Evolutionary conservation across 2,888 invertebrate species (phyloP).

Genomic region (Drosophila tripunctata): DNA sequence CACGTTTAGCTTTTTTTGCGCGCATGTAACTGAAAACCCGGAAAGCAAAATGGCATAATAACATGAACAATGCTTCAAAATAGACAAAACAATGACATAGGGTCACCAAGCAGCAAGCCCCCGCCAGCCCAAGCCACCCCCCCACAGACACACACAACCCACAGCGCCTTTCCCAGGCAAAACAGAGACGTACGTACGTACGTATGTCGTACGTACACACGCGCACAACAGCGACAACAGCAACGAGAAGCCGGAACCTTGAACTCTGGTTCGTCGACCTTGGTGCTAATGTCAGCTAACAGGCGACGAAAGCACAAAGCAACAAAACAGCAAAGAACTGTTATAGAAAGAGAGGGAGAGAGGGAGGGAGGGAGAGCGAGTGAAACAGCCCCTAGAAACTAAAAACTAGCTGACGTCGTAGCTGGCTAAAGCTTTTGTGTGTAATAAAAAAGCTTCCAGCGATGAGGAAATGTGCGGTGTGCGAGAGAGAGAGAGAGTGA

Average conservation of each 20-base stretch:
- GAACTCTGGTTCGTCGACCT: slow-evolving; percentile 85
- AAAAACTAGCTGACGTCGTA: slow-evolving; percentile 59
- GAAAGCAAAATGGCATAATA: slow-evolving; percentile 71
- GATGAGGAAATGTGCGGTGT: slow-evolving; percentile 50
- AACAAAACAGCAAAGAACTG: slow-evolving; percentile 14
- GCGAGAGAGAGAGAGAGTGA: neutral
- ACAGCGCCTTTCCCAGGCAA: neutral
- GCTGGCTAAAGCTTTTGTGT: slow-evolving; percentile 32
- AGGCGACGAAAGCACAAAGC: slow-evolving; percentile 63
- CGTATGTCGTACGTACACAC: no score
- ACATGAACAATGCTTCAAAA: slow-evolving; percentile 61
- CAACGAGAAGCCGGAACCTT: slow-evolving; percentile 73
- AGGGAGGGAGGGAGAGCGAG: neutral
- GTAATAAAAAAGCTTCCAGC: slow-evolving; percentile 62
- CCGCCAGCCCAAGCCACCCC: neutral
- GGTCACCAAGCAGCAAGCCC: neutral
- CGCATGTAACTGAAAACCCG: slow-evolving; percentile 74
- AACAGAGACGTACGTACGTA: no score
- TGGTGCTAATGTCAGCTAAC: slow-evolving; percentile 82
- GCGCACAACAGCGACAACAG: slow-evolving; percentile 17
- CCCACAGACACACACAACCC: neutral
- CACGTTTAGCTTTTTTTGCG: slow-evolving; percentile 66
- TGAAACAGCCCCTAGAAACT: slow-evolving; percentile 66
- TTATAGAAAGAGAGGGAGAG: slow-evolving; percentile 1
- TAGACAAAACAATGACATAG: slow-evolving; percentile 38